A percentile compares a stretch with the other conserved stretches of the same genome.
Conservation (phyloP, 2,113 vertebrate species). For the Bothrops jararaca region DNA sequence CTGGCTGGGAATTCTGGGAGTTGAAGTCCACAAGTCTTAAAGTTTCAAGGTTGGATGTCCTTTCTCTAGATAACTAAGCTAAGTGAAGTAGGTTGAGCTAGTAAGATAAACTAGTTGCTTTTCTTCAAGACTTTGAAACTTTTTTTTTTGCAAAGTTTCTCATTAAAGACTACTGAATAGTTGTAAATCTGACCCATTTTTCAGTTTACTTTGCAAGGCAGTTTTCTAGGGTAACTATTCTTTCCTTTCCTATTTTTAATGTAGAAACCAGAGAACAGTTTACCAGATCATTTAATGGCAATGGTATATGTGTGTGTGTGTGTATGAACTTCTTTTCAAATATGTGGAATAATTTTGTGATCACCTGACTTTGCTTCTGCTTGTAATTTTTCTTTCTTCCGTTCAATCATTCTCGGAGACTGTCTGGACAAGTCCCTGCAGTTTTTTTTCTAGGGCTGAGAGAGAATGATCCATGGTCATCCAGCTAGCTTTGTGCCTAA, state of each 20-base stretch:
- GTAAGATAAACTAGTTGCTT: background rate
- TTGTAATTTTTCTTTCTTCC: background rate
- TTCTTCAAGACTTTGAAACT: background rate
- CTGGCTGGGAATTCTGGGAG: background rate
- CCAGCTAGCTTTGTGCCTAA: background rate
- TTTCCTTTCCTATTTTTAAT: background rate
- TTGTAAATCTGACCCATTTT: background rate
- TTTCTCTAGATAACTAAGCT: background rate
- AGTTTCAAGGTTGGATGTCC: background rate
- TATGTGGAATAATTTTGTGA: background rate
- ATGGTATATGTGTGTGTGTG: background rate
- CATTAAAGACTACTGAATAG: background rate
- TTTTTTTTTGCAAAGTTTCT: background rate
- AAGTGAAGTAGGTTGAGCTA: background rate
- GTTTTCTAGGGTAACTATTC: background rate
- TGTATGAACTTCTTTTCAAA: background rate
- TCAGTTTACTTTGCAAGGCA: background rate
- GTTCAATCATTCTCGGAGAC: background rate
- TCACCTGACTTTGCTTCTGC: background rate
- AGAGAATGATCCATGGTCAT: background rate
- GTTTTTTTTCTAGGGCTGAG: background rate
- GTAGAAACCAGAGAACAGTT: background rate
- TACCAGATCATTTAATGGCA: background rate
- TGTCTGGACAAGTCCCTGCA: background rate
- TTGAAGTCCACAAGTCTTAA: background rate